Base-by-base conservation (phyloP, 2,888 invertebrate species). In the Cheilosia vulpina region DNA sequence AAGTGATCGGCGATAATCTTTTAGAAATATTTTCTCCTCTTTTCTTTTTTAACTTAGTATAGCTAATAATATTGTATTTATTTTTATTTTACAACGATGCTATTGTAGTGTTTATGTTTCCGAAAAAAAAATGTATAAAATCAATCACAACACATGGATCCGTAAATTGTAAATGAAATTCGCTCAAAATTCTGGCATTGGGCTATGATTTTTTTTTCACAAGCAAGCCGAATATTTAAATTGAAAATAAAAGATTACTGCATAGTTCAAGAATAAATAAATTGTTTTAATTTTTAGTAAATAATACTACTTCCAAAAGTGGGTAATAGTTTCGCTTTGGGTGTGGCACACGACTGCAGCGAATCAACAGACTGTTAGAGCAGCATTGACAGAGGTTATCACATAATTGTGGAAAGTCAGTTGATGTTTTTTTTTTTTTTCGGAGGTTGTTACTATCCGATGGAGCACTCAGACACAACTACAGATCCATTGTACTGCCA, bases 51-150 rank as follows among this genome's bases (percentile, higher is more conserved):
- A 69, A 57, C 50, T 63, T 69, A 71, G 57, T 76, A 13, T 83
- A 78, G 69, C 57, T 63, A 73, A 78, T 63, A 68, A 78, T 80
- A 73, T 76, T 72, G 50, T 77, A 77, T 83, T 83, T 83, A 83
- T 83, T 83, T 47, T 68, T 73, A 77, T 63, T 78, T 77, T 77
- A 76, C 58, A 73, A 57, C 47, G 19, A 68, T 73, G 68, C 57
- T 69, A 15, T 31, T 66, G 9, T 69, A 73, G 73, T 73, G 68
- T 52, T 77, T 34, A 47, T 77, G 66, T 57, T 50, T 53, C 53
- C 19, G 3, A 77, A 19, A 7, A 52, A 58, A 24, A 24, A 58
- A 21, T 31, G 45, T 21, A 24, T 43, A 17, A 43, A 55, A 57
- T 19, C 7, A 38, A 58, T 38, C 5, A 1, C 4, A 38, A 38